Conservation (phyloP, 2,113 vertebrate species). For the Crocuta crocuta region DNA sequence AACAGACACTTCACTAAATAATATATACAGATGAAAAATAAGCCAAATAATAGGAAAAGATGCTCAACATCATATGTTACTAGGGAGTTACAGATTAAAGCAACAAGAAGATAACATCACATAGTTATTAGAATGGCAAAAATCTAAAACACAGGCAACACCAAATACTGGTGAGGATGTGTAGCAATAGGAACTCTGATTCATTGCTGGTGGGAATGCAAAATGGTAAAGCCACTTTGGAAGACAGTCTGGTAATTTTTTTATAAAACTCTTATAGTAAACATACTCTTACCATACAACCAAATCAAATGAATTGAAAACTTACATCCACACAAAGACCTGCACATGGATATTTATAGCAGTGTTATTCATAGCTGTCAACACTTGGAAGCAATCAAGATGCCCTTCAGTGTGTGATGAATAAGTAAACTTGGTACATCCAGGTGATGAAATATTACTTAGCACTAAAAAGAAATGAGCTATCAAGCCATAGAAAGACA, state of each 20-base stretch:
- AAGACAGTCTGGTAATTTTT: background rate
- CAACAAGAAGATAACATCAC: background rate
- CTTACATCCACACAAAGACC: background rate
- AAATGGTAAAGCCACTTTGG: background rate
- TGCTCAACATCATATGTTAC: background rate
- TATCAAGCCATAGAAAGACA: background rate
- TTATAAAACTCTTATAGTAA: background rate
- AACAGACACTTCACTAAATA: background rate
- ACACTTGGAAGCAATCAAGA: background rate
- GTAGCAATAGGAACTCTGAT: background rate
- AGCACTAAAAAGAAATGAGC: background rate
- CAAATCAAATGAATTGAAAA: background rate
- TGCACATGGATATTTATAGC: background rate
- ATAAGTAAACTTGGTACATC: background rate
- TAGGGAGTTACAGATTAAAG: background rate
- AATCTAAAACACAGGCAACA: background rate
- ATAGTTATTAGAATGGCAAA: background rate
- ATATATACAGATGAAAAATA: background rate
- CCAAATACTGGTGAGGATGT: background rate
- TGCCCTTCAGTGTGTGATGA: background rate
- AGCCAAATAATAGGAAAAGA: background rate
- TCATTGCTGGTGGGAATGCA: background rate
- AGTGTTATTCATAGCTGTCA: background rate
- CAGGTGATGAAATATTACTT: background rate
- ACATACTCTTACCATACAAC: background rate